Evolutionary conservation across 2,113 vertebrate genomes (phyloP).

Genomic region (Rhabdornis inornatus): DNA sequence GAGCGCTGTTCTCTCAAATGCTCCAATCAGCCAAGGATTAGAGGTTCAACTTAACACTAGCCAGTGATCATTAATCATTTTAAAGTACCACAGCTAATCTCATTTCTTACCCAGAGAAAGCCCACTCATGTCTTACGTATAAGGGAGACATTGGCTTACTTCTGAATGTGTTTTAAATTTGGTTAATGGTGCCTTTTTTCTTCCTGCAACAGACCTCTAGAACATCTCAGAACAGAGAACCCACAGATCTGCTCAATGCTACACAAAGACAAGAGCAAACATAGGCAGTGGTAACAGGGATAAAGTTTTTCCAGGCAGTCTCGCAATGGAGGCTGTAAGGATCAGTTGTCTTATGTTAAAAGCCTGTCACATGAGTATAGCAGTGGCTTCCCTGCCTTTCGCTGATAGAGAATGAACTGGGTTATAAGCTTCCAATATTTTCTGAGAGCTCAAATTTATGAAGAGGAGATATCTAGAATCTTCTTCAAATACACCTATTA

Average conservation of each 20-base stretch:
- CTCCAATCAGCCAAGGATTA: slow-evolving; percentile 11
- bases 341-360: background rate
- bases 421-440: background rate
- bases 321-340: background rate
- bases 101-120: background rate
- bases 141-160: background rate
- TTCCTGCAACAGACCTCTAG: background rate
- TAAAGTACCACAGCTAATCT: slow-evolving; percentile 22
- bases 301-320: background rate
- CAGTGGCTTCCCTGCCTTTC: background rate
- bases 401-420: background rate
- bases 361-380: background rate
- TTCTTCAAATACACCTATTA: background rate
- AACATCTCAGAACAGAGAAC: background rate
- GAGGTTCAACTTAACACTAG: background rate
- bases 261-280: background rate
- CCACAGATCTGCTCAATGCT: background rate
- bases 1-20: background rate
- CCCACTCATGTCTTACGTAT: background rate
- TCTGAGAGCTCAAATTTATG: background rate
- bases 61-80: background rate
- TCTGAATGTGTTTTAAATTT: background rate
- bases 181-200: background rate
- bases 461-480: background rate
- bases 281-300: background rate